These are phyloP conservation scores for Corapipo altera DNA, from an alignment of 2,113 vertebrate species.

Conservation along the genomic window DNA sequence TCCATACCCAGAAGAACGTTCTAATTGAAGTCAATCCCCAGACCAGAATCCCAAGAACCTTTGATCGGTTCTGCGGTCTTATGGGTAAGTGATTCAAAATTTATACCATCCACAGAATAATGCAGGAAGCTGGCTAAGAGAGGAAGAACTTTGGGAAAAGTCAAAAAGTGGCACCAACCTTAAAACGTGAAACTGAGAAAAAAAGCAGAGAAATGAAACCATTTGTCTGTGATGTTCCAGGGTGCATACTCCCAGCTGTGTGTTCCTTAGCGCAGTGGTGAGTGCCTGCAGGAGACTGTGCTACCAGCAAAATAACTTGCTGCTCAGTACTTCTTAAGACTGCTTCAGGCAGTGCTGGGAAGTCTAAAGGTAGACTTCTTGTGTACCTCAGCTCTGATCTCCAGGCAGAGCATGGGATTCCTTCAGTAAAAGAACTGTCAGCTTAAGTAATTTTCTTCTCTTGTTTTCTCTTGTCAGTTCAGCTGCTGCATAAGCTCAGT, in stretches of 20 bases:
- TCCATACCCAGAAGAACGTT: slow-evolving; percentile 93
- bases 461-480: slow-evolving; percentile 75
- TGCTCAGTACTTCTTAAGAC: not conserved
- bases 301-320: not conserved
- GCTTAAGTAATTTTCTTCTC: not conserved
- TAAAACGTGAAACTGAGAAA: not conserved
- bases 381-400: not conserved
- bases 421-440: not conserved
- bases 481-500: slow-evolving; percentile 94
- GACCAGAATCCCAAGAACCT: slow-evolving; percentile 95
- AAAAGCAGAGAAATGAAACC: not conserved
- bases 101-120: not conserved
- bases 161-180: not conserved
- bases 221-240: no score
- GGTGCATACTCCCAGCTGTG: rapidly evolving
- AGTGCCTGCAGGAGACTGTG: not conserved
- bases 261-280: no score
- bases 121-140: not conserved
- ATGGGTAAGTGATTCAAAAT: slow-evolving; percentile 84
- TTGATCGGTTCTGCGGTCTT: slow-evolving; percentile 93
- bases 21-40: slow-evolving; percentile 96
- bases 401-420: not conserved
- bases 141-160: rapidly evolving
- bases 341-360: not conserved
- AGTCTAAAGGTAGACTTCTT: not conserved